phyloP scores from a whole-genome alignment of 2,113 vertebrate species.

The Phrynocephalus versicolor region DNA sequence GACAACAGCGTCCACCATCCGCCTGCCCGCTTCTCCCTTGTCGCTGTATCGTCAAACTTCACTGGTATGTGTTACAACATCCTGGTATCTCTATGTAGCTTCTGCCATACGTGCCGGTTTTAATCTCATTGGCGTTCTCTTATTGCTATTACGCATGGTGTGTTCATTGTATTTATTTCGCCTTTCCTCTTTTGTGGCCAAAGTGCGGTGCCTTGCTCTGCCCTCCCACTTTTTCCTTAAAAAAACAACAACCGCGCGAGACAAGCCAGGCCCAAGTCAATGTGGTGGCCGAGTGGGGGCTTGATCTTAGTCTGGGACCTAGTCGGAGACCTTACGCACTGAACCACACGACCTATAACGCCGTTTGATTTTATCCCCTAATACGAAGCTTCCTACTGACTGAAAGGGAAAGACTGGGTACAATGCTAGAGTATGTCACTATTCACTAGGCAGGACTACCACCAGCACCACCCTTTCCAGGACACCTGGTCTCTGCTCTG shows the following conservation, averaged over 20 bases:
- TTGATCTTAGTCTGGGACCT: neutral
- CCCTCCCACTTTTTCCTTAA: too few species aligned
- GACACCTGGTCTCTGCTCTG: conserved; percentile 50
- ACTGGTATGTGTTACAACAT: neutral
- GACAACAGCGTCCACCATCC: too few species aligned
- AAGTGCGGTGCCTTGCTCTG: too few species aligned
- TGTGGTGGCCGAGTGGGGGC: too few species aligned
- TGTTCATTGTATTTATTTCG: too few species aligned
- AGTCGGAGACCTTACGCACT: too few species aligned
- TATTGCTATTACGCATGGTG: neutral
- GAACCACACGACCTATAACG: too few species aligned
- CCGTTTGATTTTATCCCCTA: neutral
- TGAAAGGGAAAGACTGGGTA: neutral
- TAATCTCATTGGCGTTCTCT: neutral
- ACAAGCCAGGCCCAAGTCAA: too few species aligned
- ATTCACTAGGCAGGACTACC: neutral
- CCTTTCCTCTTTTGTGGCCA: too few species aligned
- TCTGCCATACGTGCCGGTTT: neutral
- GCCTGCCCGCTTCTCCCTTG: too few species aligned
- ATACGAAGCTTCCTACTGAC: neutral
- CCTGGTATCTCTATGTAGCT: neutral
- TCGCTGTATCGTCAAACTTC: neutral
- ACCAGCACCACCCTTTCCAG: neutral
- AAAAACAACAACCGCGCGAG: too few species aligned
- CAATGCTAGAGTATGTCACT: neutral